Base-by-base conservation (phyloP, 2,888 invertebrate genomes). In the Pachydiplax longipennis region DNA sequence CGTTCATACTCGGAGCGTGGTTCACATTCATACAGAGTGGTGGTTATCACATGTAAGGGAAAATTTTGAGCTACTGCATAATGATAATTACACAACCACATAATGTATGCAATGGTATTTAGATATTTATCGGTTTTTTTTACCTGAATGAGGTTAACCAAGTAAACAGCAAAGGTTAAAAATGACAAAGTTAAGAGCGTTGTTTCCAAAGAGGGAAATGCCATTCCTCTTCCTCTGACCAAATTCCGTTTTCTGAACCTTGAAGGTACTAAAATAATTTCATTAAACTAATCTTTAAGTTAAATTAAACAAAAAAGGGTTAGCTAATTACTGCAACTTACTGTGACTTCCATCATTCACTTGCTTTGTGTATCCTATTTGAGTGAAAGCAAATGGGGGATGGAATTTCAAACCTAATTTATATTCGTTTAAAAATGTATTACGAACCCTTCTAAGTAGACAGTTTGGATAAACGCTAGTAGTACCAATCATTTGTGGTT, bases 141-240 rank as follows among this genome's bases (percentile, higher is more conserved):
- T 73, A 73, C 83, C 83, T 83, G 83, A 15, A 83, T 83, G 15
- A 83, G 83, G 22, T 83, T 83, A 22, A 83, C 83, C 83, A 83
- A 48, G 22, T 83, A 83, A n/a, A 83, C 83, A 31, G 83, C 83
- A 83, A 83, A 83, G 6, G 83, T 83, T 58, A 83, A 83, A 58
- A 83, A 83, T 13, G 58, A 53, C 10, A 83, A 58, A 3, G 83
- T 53, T 35, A 83, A 35, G 13, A 83, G 25, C 0, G 83, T 53
- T 83, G 61, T 31, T 83, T 83, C 83, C 31, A 83, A 58, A 22
- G 83, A 83, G 35, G 83, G 83, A 58, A 83, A 83, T 58, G 18
- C 58, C 22, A 58, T 31, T 22, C 83, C 83, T 35, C 31, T 83
- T 35, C 53, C 58, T 61, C 2, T 58, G 31, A 15, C 3, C 12